Conservation (phyloP, 53 echinoderm and acorn worm genomes). For the Holothuria scabra region DNA sequence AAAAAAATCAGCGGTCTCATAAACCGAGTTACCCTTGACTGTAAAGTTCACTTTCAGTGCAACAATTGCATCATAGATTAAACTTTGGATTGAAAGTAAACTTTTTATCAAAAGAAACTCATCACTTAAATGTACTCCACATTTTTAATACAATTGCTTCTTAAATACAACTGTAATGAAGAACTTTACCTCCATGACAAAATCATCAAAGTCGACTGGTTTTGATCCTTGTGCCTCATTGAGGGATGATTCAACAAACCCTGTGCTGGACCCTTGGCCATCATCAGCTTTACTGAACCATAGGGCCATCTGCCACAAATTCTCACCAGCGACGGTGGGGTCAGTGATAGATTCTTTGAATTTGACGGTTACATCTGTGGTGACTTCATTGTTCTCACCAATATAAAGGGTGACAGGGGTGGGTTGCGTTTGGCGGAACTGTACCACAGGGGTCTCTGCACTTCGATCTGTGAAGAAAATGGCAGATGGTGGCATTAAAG, state of each 20-base stretch:
- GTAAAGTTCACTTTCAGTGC: no score
- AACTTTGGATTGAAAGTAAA: no score
- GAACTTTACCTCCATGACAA: slow-evolving; percentile 30
- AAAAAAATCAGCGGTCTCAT: no score
- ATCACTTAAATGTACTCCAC: no score
- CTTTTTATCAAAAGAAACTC: no score
- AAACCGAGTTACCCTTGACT: no score
- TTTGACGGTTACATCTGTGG: slow-evolving; percentile 20
- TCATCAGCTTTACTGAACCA: slow-evolving; percentile 45
- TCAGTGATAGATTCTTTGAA: slow-evolving; percentile 15
- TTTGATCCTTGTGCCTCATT: slow-evolving; percentile 1
- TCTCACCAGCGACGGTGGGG: slow-evolving; percentile 3
- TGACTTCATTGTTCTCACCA: slow-evolving; percentile 30
- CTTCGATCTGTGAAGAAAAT: background rate
- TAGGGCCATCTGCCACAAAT: slow-evolving; percentile 33
- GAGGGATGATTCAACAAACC: slow-evolving; percentile 13
- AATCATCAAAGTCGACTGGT: slow-evolving; percentile 33
- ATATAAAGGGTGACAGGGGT: slow-evolving; percentile 40
- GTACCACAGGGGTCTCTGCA: background rate
- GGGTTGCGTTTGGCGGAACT: slow-evolving; percentile 6
- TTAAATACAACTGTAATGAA: no score
- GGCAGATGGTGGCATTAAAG: no score
- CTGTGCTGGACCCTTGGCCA: slow-evolving; percentile 1
- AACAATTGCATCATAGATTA: no score
- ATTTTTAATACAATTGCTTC: no score